Percentiles rank a stretch among this genome's conserved stretches.
Conservation (phyloP, 2,113 vertebrate species). For the Indri indri region DNA sequence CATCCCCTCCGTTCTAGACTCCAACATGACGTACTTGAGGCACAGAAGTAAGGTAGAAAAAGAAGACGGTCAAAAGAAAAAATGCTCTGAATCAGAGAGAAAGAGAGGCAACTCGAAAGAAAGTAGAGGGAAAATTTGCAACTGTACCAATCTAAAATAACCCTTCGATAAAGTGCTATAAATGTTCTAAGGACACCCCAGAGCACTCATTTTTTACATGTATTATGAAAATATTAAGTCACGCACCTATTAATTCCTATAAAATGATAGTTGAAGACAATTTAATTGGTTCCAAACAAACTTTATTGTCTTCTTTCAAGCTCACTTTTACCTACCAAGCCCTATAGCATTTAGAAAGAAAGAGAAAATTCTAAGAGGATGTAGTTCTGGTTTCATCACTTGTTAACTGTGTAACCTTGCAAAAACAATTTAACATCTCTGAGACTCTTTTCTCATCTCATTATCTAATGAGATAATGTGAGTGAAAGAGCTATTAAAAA, state of each 20-base stretch:
- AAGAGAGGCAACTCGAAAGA: background rate
- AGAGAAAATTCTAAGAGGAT: background rate
- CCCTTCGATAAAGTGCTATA: background rate
- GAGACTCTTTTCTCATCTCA: background rate
- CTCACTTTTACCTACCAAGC: background rate
- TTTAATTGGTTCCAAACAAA: background rate
- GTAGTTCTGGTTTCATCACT: background rate
- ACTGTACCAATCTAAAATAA: background rate
- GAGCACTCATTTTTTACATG: background rate
- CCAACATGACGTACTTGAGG: background rate
- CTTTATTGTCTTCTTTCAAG: background rate
- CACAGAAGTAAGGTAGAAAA: background rate
- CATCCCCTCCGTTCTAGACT: background rate
- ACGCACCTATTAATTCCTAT: background rate
- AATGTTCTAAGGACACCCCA: background rate
- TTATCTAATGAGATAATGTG: conserved; percentile 18
- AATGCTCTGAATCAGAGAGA: background rate
- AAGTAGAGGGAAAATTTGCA: background rate
- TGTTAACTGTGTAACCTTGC: conserved; percentile 1
- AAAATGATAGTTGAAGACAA: background rate
- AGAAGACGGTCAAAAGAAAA: background rate
- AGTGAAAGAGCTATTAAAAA: conserved; percentile 24
- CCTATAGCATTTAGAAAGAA: background rate
- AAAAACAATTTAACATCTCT: conserved; percentile 25
- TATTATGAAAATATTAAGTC: conserved; percentile 10